Base-by-base conservation (phyloP, 2,888 invertebrate genomes). In the Macrosoma leucophasiata region DNA sequence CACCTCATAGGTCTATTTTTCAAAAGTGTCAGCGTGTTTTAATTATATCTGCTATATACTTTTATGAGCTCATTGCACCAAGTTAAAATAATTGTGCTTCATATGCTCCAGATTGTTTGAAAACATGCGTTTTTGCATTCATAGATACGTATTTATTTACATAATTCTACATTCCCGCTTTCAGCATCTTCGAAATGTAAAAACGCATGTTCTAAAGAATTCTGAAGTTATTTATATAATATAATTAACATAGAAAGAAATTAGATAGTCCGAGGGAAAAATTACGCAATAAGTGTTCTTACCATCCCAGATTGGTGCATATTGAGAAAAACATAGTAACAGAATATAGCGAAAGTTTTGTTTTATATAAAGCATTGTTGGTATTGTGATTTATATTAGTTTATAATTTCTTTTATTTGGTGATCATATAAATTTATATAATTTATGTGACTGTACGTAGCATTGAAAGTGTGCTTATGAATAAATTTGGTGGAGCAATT, bases 221-320 rank as follows among this genome's bases (percentile, higher is more conserved):
- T n/a, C n/a, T n/a, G n/a, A n/a, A n/a, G n/a, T n/a, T n/a, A n/a
- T n/a, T n/a, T n/a, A n/a, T n/a, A n/a, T n/a, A n/a, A n/a, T n/a
- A n/a, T n/a, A n/a, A n/a, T 48, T 46, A 54, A 50, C 52, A 63
- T 57, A 70, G 57, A 68, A 52, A 62, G 51, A 65, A 52, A 60
- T 55, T 44, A 55, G 46, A 58, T 40, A 55, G 48, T 47, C 13
- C 41, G 46, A 58, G 23, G 59, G 55, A 61, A 55, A 64, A 65
- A 58, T 64, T 65, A 70, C 66, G 60, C 56, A 69, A 69, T 62
- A 74, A 62, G 75, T 72, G 76, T 71, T 68, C 74, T 77, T 77
- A 79, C 77, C 76, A 72, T 75, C 73, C 67, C 62, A 68, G 55
- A 68, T 58, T n/a, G 68, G 77, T 77, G 78, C 75, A 62, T 66